Evolutionary conservation across 2,888 invertebrate genomes (phyloP).

Genomic region (Tenodera sinensis): DNA sequence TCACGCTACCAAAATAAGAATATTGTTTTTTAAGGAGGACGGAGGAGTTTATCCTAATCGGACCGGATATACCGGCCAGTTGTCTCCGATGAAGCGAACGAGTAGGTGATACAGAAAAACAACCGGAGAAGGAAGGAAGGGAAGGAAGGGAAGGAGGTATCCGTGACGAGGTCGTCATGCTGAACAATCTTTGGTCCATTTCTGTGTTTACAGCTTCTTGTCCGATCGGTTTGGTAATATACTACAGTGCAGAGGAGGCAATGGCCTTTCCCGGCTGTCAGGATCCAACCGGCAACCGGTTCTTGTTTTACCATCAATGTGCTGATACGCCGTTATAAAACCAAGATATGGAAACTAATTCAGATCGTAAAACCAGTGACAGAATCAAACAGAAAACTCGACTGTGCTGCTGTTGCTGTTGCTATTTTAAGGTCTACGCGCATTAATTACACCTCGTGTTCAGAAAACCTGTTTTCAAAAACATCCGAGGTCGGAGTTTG

Average conservation of each 20-base stretch:
- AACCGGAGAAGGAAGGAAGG: too few relatives aligned
- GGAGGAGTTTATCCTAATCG: background rate
- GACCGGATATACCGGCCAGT: too few relatives aligned
- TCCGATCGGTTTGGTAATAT: background rate
- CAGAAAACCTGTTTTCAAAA: background rate
- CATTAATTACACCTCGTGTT: background rate
- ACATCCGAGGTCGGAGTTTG: background rate
- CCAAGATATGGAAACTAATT: background rate
- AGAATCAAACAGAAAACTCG: background rate
- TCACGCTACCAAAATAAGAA: too few relatives aligned
- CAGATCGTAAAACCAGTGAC: background rate
- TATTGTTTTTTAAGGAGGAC: background rate
- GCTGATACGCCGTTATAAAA: background rate
- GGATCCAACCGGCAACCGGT: background rate
- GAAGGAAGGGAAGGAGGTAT: background rate
- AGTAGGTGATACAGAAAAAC: background rate
- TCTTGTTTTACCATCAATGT: background rate
- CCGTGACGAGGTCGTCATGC: background rate
- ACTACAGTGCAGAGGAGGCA: background rate
- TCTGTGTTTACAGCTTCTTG: background rate
- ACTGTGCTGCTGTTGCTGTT: background rate
- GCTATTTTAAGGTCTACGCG: background rate
- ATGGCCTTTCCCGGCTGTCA: constrained; percentile 3
- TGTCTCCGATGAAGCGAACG: background rate
- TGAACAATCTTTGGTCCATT: background rate